A percentile compares a stretch with the other conserved stretches of the same genome.
Evolutionary conservation across 2,797 vertebrate species (phyloP).

Genomic region (Choloepus didactylus): DNA sequence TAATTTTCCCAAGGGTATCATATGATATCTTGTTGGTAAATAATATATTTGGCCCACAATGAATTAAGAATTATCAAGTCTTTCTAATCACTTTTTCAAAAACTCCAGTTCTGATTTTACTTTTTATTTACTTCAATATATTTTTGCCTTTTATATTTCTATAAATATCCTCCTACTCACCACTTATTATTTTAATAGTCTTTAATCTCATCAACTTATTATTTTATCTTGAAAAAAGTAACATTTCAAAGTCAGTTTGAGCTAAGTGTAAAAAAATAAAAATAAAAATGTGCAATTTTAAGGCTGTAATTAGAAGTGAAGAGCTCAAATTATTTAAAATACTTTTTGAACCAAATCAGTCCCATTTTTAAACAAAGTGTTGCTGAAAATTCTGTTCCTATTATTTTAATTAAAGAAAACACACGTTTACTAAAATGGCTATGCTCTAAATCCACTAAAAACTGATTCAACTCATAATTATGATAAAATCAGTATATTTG

Average conservation of each 20-base stretch:
- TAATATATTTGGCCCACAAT: background rate
- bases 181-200: constrained; percentile 63
- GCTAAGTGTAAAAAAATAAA: constrained; percentile 56
- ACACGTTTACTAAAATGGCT: background rate
- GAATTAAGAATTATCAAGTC: background rate
- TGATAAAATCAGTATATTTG: constrained; percentile 46
- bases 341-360: constrained; percentile 40
- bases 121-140: constrained; percentile 20
- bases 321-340: constrained; percentile 63
- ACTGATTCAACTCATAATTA: background rate
- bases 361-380: constrained; percentile 46
- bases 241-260: constrained; percentile 60
- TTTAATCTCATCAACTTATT: constrained; percentile 67
- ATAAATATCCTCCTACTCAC: constrained; percentile 53
- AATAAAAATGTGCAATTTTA: background rate
- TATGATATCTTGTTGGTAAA: constrained; percentile 64
- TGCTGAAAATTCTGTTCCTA: background rate
- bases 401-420: constrained; percentile 70
- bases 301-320: constrained; percentile 49
- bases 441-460: constrained; percentile 47
- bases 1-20: constrained; percentile 30
- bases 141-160: constrained; percentile 55
- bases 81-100: constrained; percentile 26
- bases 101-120: constrained; percentile 14
- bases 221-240: constrained; percentile 24